phyloP scores from a whole-genome alignment of 2,113 vertebrate species.

The Polyodon spathula region DNA sequence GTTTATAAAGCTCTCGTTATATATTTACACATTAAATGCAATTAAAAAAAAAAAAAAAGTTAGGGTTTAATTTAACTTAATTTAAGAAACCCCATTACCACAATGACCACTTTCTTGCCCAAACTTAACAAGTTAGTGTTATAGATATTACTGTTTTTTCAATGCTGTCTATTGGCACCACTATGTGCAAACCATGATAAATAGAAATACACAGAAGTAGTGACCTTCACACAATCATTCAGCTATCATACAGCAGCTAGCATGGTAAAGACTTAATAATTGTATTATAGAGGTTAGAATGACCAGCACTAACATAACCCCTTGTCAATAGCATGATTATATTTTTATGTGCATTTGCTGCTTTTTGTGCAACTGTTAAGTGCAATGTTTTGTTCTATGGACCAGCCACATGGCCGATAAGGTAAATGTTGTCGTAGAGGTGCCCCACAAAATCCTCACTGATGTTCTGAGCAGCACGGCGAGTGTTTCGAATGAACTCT shows the following conservation, averaged over 20 bases:
- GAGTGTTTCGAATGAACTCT: conserved; percentile 96
- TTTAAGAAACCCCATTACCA: conserved; percentile 8
- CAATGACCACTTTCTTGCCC: not conserved
- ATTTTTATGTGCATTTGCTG: not conserved
- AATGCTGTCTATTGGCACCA: conserved; percentile 45
- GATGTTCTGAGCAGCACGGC: conserved; percentile 88
- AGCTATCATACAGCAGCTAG: conserved; percentile 15
- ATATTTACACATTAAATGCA: conserved; percentile 74
- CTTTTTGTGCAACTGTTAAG: conserved; percentile 17
- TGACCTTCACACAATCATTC: conserved; percentile 39
- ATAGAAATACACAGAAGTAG: conserved; percentile 1
- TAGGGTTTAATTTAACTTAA: conserved; percentile 33
- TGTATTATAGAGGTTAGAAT: conserved; percentile 61
- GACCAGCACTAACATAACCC: conserved; percentile 54
- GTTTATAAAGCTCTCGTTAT: conserved; percentile 83
- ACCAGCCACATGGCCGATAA: conserved; percentile 93
- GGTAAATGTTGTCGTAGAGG: conserved; percentile 98
- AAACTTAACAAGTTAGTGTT: conserved; percentile 56
- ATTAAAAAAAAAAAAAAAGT: conserved; percentile 59
- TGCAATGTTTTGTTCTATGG: conserved; percentile 58
- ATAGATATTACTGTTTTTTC: conserved; percentile 45
- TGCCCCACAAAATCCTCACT: conserved; percentile 98
- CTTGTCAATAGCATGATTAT: conserved; percentile 40
- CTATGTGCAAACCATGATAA: conserved; percentile 54
- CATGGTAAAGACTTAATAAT: conserved; percentile 45